Conservation (phyloP, 2,797 vertebrate species). For the Sphenodon punctatus region DNA sequence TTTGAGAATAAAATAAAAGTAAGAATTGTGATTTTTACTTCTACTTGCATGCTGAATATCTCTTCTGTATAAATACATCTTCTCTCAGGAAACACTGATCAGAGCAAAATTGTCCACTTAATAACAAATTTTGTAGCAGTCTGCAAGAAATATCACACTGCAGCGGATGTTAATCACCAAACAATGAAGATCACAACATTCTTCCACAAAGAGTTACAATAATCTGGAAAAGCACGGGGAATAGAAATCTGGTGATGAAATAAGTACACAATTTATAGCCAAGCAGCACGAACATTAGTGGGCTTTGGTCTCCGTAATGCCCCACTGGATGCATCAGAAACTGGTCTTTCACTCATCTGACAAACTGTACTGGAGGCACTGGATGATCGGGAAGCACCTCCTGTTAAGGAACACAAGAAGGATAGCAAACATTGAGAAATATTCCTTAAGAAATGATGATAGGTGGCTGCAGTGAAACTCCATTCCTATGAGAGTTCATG, state of each 20-base stretch:
- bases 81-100: slow-evolving; percentile 53
- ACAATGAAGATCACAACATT: slow-evolving; percentile 48
- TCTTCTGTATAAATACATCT: slow-evolving; percentile 35
- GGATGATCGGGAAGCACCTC: slow-evolving; percentile 71
- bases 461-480: too few relatives aligned
- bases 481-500: too few relatives aligned
- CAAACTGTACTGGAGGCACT: slow-evolving; percentile 61
- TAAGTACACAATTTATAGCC: slow-evolving; percentile 73
- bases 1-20: slow-evolving; percentile 31
- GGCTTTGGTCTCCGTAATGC: slow-evolving; percentile 69
- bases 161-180: slow-evolving; percentile 42
- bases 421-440: not conserved
- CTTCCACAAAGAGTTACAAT: slow-evolving; percentile 51
- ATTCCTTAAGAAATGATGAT: too few relatives aligned
- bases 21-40: slow-evolving; percentile 7
- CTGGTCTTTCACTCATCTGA: slow-evolving; percentile 70
- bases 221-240: slow-evolving; percentile 58
- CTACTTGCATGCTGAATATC: slow-evolving; percentile 22
- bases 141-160: slow-evolving; percentile 43
- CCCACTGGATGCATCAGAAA: slow-evolving; percentile 56
- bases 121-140: slow-evolving; percentile 36
- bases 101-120: slow-evolving; percentile 22
- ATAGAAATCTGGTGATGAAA: slow-evolving; percentile 28
- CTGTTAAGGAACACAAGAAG: slow-evolving; percentile 50
- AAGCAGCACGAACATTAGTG: slow-evolving; percentile 74